phyloP scores from a whole-genome alignment of 2,797 vertebrate genomes.

The Alectoris magna region DNA sequence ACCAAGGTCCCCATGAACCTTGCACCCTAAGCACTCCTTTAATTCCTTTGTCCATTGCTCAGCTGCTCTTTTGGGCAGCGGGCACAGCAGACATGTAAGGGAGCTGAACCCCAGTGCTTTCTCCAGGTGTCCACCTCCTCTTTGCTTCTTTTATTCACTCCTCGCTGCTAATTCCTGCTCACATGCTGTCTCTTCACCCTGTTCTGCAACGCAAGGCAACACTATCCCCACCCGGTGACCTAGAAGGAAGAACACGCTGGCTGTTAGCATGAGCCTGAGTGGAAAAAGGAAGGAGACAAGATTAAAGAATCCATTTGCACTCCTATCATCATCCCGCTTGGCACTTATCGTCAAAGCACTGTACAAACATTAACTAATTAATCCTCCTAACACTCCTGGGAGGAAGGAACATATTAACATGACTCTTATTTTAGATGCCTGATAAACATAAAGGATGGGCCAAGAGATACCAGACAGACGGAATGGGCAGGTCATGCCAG shows the following conservation, averaged over 20 bases:
- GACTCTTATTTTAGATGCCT: not conserved
- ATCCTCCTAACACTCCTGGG: not conserved
- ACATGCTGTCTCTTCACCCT: not conserved
- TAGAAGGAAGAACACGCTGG: not conserved
- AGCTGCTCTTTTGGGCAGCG: not conserved
- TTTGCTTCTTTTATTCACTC: not conserved
- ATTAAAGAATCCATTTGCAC: conserved; percentile 8
- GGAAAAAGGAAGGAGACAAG: not conserved
- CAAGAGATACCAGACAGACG: not conserved
- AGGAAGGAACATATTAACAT: not conserved
- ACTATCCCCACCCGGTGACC: not conserved
- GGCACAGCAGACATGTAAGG: not conserved
- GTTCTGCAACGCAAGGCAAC: not conserved
- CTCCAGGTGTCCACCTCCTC: not conserved
- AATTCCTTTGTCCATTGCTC: not conserved
- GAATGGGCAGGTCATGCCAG: not conserved
- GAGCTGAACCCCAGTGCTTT: not conserved
- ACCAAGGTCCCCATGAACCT: not conserved
- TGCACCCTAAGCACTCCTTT: not conserved
- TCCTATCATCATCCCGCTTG: not conserved
- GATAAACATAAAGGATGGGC: conserved; percentile 10
- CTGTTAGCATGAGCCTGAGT: not conserved
- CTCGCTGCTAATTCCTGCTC: not conserved
- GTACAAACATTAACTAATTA: conserved; percentile 26
- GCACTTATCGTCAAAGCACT: conserved; percentile 25